Conservation (phyloP, 2,888 invertebrate genomes). For the Odiellus spinosus region DNA sequence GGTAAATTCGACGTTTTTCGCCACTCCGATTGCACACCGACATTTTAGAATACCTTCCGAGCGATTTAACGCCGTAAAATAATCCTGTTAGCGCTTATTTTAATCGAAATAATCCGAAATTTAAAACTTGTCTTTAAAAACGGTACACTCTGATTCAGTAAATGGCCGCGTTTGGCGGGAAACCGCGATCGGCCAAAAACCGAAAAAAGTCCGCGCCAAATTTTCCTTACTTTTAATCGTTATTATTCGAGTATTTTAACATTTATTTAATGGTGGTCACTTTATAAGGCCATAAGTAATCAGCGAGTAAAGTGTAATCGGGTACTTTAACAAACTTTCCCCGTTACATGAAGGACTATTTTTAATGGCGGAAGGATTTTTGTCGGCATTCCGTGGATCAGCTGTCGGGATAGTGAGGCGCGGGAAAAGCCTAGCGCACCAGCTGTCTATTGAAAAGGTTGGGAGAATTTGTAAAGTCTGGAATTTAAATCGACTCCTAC, state of each 20-base stretch:
- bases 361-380: not conserved
- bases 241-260: too few species aligned
- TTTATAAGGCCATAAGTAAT: too few species aligned
- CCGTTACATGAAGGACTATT: too few species aligned
- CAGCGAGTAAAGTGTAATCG: too few species aligned
- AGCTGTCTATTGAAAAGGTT: not conserved
- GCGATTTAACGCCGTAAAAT: not conserved
- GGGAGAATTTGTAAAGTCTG: not conserved
- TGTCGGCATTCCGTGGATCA: not conserved
- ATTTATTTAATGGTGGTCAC: too few species aligned
- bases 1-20: slow-evolving; percentile 13
- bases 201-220: too few species aligned
- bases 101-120: too few species aligned
- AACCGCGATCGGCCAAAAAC: slow-evolving; percentile 5
- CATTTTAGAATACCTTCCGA: slow-evolving; percentile 5
- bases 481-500: too few species aligned
- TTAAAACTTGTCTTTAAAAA: slow-evolving; percentile 1
- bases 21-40: slow-evolving; percentile 15
- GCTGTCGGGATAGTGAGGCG: not conserved
- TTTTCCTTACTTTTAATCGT: too few species aligned
- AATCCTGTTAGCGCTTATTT: not conserved
- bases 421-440: not conserved
- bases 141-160: slow-evolving; percentile 14
- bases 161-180: slow-evolving; percentile 15
- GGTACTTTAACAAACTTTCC: too few species aligned